Conservation (phyloP, 2,888 invertebrate genomes). For the Nomada lathburiana region DNA sequence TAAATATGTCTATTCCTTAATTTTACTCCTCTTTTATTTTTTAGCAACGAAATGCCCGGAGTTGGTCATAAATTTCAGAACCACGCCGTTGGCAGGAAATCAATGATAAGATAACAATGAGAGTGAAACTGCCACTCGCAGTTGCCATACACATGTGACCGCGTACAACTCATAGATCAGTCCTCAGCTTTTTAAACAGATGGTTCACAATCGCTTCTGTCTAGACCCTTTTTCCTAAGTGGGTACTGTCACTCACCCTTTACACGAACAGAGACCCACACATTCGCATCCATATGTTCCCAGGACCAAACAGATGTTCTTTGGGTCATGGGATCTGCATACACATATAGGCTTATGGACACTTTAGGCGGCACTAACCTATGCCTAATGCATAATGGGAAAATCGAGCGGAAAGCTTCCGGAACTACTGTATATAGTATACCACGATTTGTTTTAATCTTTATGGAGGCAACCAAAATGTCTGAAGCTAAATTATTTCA, state of each 20-base stretch:
- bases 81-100: neutral
- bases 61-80: neutral
- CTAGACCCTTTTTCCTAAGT: slow-evolving; percentile 10
- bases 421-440: neutral
- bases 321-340: neutral
- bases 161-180: neutral
- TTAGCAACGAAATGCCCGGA: neutral
- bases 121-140: neutral
- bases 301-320: slow-evolving; percentile 27
- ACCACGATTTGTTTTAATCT: neutral
- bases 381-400: neutral
- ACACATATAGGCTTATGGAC: neutral
- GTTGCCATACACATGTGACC: neutral
- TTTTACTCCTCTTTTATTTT: no score
- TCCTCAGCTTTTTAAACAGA: slow-evolving; percentile 20
- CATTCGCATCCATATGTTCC: slow-evolving; percentile 1
- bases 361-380: neutral
- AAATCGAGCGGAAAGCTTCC: neutral
- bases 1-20: no score
- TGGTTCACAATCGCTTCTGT: slow-evolving; percentile 19
- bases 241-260: slow-evolving; percentile 25
- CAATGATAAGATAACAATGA: neutral
- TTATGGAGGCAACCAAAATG: no score
- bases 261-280: neutral
- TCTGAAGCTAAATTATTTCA: no score